Evolutionary conservation across 1,140 invertebrate species (phyloP), one percentile per base, ranked within the genome.

Genomic region (Chelonus insularis): DNA sequence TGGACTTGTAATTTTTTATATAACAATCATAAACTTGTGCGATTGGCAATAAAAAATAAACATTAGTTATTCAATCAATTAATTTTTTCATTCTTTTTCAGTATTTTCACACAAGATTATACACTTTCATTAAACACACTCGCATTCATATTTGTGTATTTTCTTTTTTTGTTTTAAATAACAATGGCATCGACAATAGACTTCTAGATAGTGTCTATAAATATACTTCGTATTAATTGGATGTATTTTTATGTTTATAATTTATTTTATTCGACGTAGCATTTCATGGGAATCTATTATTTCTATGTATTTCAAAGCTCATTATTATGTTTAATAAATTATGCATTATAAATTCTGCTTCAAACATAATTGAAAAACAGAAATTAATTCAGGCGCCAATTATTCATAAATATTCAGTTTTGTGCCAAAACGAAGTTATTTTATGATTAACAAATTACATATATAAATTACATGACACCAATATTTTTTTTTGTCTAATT

Each of bases 121-220:
- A 37, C 56, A 12, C 25, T 29, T 45, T 14, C 45, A 14, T 55
- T 29, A 14, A 5, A 52, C 23, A 7, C 20, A 43, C 12, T 14
- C 36, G n/a, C 41, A 55, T 59, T 48, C 55, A 29, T 32, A 16
- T 37, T 32, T 47, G 25, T 59, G 23, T 36, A 56, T 55, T 57
- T 29, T 37, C 45, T 21, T 25, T 62, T 52, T 58, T 61, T 55
- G 52, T 23, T 57, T 65, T 54, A 39, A 25, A 32, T 45, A 52
- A 65, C 36, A 64, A 45, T 64, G 58, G 45, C 63, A 64, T 64
- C 56, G 63, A 54, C 55, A 52, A 65, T 65, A 47, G 34, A 60
- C 14, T 58, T 60, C 60, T 41, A 48, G 32, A 52, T 47, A 21
- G 12, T 37, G 29, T 62, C 52, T 57, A 45, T 62, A 54, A n/a